Evolutionary conservation across 2,888 invertebrate species (phyloP).

Genomic region (Ashinkailepas kermadecensis): DNA sequence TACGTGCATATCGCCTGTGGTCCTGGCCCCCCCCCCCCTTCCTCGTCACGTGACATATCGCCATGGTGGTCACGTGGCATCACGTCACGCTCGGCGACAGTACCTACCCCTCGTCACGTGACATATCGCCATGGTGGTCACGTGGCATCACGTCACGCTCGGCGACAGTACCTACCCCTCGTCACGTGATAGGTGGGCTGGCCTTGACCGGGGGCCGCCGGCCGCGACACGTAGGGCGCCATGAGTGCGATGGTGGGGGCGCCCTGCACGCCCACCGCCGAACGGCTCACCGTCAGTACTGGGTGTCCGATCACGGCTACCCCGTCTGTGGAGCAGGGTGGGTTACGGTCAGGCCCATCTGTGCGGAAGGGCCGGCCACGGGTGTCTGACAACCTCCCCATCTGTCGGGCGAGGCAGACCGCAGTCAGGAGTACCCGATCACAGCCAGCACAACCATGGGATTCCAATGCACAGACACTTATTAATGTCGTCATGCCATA

Average conservation of each 20-base stretch:
- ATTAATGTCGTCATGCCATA: no score
- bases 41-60: not conserved
- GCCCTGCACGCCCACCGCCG: slow-evolving; percentile 5
- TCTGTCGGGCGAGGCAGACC: no score
- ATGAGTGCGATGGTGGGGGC: not conserved
- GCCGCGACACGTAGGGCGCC: not conserved
- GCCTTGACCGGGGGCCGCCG: not conserved
- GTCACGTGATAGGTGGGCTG: slow-evolving; percentile 10
- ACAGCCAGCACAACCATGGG: not conserved
- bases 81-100: no score
- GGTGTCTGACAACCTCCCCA: no score
- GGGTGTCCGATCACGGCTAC: not conserved
- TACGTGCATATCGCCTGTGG: no score
- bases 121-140: no score
- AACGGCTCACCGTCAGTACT: not conserved
- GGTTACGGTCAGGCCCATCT: not conserved
- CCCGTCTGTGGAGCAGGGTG: not conserved
- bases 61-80: not conserved
- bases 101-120: no score
- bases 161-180: not conserved
- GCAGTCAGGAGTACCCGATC: not conserved
- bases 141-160: no score
- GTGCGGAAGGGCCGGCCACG: no score
- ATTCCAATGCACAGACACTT: no score
- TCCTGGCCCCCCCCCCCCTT: no score